Evolutionary conservation across 2,113 vertebrate species (phyloP).

Genomic region (Plecotus auritus): DNA sequence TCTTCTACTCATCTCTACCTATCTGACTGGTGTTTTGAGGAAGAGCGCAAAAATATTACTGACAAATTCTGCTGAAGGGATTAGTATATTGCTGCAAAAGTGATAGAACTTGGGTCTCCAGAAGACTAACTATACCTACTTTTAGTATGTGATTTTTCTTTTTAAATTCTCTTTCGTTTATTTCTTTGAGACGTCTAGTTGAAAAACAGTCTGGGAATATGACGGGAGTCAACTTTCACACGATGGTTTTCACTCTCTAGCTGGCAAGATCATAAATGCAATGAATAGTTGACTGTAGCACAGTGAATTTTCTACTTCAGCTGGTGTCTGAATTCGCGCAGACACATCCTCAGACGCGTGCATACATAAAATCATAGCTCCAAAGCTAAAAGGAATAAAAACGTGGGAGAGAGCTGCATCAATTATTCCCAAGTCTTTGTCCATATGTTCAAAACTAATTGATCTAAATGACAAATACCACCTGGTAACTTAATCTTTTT

Average conservation of each 20-base stretch:
- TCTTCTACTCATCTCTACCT: background rate
- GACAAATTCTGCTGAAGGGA: background rate
- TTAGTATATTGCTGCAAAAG: background rate
- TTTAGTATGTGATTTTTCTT: background rate
- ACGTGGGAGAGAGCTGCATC: background rate
- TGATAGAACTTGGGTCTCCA: background rate
- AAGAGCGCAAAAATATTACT: background rate
- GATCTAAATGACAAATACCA: background rate
- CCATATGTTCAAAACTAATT: conserved; percentile 21
- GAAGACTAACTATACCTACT: background rate
- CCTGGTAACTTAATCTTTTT: background rate
- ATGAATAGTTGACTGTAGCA: background rate
- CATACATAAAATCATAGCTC: background rate
- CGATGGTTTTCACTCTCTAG: background rate
- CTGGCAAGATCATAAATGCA: conserved; percentile 61
- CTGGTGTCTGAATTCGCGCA: background rate
- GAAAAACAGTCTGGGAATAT: conserved; percentile 41
- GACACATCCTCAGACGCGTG: background rate
- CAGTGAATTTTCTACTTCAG: background rate
- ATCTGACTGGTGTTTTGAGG: background rate
- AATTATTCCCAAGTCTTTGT: background rate
- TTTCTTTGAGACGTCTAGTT: background rate
- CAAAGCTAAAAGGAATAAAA: background rate
- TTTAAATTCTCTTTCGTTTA: background rate
- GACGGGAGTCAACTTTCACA: conserved; percentile 32